These are phyloP conservation scores for Antrozous pallidus DNA, from an alignment of 2,797 vertebrate species.

Conservation along the genomic window DNA sequence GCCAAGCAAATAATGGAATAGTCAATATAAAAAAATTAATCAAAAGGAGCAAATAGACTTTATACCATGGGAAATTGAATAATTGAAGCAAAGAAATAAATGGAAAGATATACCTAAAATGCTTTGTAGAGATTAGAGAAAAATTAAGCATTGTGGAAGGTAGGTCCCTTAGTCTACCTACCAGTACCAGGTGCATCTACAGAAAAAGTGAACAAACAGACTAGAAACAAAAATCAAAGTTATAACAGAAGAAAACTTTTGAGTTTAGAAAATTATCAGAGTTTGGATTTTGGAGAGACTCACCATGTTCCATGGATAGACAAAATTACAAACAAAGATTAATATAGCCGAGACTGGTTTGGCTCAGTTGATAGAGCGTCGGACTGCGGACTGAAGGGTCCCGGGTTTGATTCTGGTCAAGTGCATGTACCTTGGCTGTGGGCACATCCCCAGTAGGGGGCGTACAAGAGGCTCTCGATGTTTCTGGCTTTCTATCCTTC, in stretches of 20 bases:
- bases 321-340: not conserved
- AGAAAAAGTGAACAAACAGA: not conserved
- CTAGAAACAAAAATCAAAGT: slow-evolving; percentile 9
- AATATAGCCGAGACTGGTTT: no score
- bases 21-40: not conserved
- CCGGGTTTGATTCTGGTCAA: no score
- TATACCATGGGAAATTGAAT: not conserved
- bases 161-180: not conserved
- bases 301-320: not conserved
- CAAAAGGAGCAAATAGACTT: not conserved
- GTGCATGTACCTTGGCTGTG: no score
- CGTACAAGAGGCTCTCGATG: no score
- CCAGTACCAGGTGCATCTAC: not conserved
- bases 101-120: not conserved
- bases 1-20: not conserved
- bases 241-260: not conserved
- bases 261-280: not conserved
- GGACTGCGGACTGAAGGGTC: no score
- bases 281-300: not conserved
- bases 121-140: not conserved
- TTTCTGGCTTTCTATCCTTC: no score
- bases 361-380: no score
- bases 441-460: no score
- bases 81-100: slow-evolving; percentile 15
- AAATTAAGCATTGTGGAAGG: not conserved